phyloP scores from a whole-genome alignment of 2,113 vertebrate species.

The Campylomormyrus tamandua region DNA sequence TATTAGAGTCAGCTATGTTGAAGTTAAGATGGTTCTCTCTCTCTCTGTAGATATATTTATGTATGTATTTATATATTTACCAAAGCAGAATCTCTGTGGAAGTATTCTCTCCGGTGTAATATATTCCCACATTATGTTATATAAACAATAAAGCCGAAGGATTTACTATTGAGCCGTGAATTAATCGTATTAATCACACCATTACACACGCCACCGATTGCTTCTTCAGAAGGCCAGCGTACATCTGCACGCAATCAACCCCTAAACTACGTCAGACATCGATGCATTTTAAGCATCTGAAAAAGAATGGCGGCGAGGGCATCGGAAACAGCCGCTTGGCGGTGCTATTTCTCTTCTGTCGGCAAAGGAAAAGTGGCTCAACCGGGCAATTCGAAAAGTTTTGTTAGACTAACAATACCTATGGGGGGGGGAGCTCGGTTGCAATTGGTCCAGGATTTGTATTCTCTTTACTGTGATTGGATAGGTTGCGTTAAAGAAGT shows the following conservation, averaged over 20 bases:
- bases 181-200: not conserved
- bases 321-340: slow-evolving; percentile 30
- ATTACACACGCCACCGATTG: not conserved
- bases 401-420: slow-evolving; percentile 55
- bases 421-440: slow-evolving; percentile 37
- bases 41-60: no score
- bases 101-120: not conserved
- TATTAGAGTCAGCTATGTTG: no score
- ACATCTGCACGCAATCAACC: not conserved
- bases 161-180: not conserved
- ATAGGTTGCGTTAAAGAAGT: slow-evolving; percentile 39
- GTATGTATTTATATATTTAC: not conserved
- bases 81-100: not conserved
- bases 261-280: not conserved
- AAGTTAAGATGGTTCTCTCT: no score
- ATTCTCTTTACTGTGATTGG: slow-evolving; percentile 53
- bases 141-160: not conserved
- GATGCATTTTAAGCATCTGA: not conserved
- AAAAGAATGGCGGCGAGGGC: not conserved
- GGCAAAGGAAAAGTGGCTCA: slow-evolving; percentile 35
- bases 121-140: not conserved
- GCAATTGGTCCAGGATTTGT: slow-evolving; percentile 56
- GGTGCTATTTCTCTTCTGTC: slow-evolving; percentile 52
- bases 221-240: not conserved
- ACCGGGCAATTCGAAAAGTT: slow-evolving; percentile 62